These are phyloP conservation scores for Cheilosia impressa DNA, from an alignment of 2,888 invertebrate species.

Conservation along the genomic window DNA sequence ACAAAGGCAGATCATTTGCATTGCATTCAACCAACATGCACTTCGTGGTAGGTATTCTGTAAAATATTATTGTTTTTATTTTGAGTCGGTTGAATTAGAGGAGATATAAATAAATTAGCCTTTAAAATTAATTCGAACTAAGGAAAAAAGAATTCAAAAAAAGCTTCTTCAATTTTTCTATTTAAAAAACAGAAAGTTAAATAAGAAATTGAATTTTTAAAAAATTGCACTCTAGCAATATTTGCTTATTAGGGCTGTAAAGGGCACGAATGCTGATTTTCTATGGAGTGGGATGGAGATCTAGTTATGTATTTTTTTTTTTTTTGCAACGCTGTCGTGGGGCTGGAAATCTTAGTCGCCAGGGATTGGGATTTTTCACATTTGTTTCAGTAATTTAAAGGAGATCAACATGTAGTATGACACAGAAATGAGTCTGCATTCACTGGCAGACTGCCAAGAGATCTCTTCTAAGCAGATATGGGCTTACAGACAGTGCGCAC, in stretches of 20 bases:
- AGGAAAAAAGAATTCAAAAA: not conserved
- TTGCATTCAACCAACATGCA: conserved; percentile 59
- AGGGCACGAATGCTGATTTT: conserved; percentile 52
- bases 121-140: conserved; percentile 38
- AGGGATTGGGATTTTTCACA: not conserved
- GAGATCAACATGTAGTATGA: too few relatives aligned
- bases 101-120: conserved; percentile 30
- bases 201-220: conserved; percentile 40
- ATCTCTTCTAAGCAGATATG: too few relatives aligned
- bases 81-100: conserved; percentile 62
- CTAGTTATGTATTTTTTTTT: not conserved
- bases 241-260: conserved; percentile 47
- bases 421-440: too few relatives aligned
- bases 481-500: too few relatives aligned
- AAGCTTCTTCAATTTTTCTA: conserved; percentile 59
- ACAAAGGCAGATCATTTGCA: conserved; percentile 53
- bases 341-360: not conserved
- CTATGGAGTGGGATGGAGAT: conserved; percentile 58
- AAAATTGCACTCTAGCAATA: conserved; percentile 65
- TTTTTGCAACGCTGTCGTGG: not conserved
- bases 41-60: conserved; percentile 57
- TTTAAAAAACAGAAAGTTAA: conserved; percentile 22
- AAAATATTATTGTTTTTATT: conserved; percentile 37
- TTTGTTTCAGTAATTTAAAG: too few relatives aligned
- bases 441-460: too few relatives aligned